A percentile compares a stretch with the other conserved stretches of the same genome.
Conservation (phyloP, 2,797 vertebrate species). For the Phalanger gymnotis region DNA sequence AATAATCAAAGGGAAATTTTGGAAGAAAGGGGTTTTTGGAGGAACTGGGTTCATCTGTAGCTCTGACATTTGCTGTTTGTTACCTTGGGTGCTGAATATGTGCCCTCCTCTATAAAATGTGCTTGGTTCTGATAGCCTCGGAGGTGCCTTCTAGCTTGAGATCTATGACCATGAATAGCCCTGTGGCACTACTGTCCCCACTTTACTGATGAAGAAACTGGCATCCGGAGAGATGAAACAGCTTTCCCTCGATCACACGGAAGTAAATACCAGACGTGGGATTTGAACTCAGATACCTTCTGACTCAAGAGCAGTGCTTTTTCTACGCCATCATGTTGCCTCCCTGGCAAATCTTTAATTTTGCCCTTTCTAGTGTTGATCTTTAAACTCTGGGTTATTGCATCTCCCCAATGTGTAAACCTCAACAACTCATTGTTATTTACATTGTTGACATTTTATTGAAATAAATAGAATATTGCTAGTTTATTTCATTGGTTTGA, state of each 20-base stretch:
- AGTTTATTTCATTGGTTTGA: not conserved
- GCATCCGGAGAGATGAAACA: not conserved
- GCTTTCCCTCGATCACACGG: not conserved
- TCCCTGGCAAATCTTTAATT: not conserved
- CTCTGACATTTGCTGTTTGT: not conserved
- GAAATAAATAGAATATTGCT: not conserved
- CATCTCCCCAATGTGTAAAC: not conserved
- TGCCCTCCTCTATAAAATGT: not conserved
- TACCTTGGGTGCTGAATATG: not conserved
- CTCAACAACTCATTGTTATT: not conserved
- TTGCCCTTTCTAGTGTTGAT: not conserved
- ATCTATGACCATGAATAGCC: not conserved
- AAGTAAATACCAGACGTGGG: not conserved
- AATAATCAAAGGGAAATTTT: not conserved
- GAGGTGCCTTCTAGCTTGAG: not conserved
- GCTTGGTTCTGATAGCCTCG: not conserved
- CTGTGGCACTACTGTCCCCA: too few relatives aligned
- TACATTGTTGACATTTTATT: not conserved
- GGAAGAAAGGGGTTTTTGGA: not conserved
- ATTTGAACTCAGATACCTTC: not conserved
- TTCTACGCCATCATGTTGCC: not conserved
- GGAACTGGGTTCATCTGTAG: not conserved
- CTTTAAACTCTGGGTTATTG: not conserved
- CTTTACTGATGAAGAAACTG: not conserved
- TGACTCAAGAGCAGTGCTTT: not conserved